phyloP scores from a whole-genome alignment of 2,113 vertebrate genomes.

The human region GRCh38 chr16:78640001-78640500 shows the following conservation, averaged over 20 bases:
- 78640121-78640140: neutral
- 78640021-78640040: neutral
- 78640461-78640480: accelerated
- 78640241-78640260: no score
- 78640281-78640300: neutral
- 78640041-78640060: neutral
- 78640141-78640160: neutral
- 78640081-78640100: neutral
- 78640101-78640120: neutral
- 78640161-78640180: accelerated
- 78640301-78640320: neutral
- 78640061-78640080: neutral
- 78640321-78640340: neutral
- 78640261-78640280: neutral
- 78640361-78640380: neutral
- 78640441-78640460: neutral
- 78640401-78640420: neutral
- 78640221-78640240: no score
- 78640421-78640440: neutral
- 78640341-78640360: no score
- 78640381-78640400: neutral
- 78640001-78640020: neutral
- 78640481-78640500: no score
- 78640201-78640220: neutral
- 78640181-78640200: neutral